These are phyloP conservation scores for Teleiodes luculella DNA, from an alignment of 2,888 invertebrate genomes.

Conservation along the genomic window DNA sequence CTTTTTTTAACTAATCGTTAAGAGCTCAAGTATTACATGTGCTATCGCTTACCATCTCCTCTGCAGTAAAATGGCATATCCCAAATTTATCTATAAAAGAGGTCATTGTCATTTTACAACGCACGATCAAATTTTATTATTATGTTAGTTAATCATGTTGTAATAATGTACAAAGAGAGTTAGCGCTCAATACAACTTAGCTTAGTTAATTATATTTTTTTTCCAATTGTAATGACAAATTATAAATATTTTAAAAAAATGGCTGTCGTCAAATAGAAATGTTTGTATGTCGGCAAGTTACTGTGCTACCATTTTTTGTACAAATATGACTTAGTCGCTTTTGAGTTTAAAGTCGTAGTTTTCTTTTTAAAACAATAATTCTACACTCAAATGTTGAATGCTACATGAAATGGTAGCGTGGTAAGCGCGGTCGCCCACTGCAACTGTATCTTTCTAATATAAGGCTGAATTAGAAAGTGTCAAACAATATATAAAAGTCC, in stretches of 20 bases:
- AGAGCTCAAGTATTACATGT: slow-evolving; percentile 9
- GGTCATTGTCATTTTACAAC: slow-evolving; percentile 34
- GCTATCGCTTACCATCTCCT: slow-evolving; percentile 16
- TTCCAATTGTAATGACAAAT: slow-evolving; percentile 42
- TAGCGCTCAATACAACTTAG: slow-evolving; percentile 73
- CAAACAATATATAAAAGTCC: slow-evolving; percentile 39
- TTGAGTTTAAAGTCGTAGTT: background rate
- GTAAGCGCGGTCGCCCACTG: slow-evolving; percentile 53
- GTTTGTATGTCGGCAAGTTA: slow-evolving; percentile 39
- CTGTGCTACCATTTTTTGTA: slow-evolving; percentile 26
- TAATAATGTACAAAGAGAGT: slow-evolving; percentile 77
- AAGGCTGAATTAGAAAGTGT: slow-evolving; percentile 78
- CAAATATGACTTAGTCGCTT: background rate
- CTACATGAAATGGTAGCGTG: slow-evolving; percentile 23
- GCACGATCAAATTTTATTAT: slow-evolving; percentile 46
- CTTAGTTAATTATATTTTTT: slow-evolving; percentile 54
- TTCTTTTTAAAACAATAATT: too few relatives aligned
- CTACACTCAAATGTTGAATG: background rate
- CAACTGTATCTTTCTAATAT: slow-evolving; percentile 70
- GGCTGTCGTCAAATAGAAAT: slow-evolving; percentile 51
- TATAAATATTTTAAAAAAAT: slow-evolving; percentile 44
- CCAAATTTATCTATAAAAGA: slow-evolving; percentile 34
- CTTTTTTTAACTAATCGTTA: background rate
- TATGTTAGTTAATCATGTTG: slow-evolving; percentile 55
- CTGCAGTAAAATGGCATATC: background rate